These are phyloP conservation scores for Phodopus roborovskii DNA, from an alignment of 2,113 vertebrate genomes.

Conservation along the genomic window DNA sequence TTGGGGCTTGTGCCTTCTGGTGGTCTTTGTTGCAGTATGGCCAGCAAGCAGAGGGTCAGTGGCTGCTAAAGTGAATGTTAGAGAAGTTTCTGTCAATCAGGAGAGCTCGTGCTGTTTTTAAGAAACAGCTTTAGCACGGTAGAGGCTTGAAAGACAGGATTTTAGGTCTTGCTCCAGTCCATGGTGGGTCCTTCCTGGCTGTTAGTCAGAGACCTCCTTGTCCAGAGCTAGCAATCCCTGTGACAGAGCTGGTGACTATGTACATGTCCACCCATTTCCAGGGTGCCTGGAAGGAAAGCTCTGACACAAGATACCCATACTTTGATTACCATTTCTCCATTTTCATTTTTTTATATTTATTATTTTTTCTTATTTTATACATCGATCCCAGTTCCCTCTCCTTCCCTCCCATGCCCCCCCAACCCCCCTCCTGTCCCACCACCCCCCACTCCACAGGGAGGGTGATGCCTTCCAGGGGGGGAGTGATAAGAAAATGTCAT, in stretches of 20 bases:
- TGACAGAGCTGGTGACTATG: background rate
- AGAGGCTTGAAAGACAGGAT: background rate
- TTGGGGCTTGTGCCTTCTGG: background rate
- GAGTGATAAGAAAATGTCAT: no score
- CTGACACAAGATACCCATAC: background rate
- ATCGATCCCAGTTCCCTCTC: no score
- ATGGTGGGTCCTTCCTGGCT: background rate
- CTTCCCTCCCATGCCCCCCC: no score
- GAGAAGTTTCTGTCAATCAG: background rate
- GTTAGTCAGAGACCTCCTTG: rapidly evolving
- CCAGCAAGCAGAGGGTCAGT: background rate
- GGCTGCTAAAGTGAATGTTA: background rate
- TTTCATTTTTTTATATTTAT: background rate
- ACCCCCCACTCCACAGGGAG: no score
- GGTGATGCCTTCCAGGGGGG: no score
- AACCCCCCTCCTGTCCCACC: no score
- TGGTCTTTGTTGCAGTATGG: background rate
- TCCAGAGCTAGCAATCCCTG: background rate
- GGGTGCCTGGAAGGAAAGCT: background rate
- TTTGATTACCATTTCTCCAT: background rate
- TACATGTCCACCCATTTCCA: background rate
- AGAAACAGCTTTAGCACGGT: background rate
- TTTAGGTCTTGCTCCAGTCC: background rate
- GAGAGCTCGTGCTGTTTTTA: background rate
- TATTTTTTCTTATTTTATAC: no score